phyloP scores from a whole-genome alignment of 2,113 vertebrate species.

The Myxocyprinus asiaticus region DNA sequence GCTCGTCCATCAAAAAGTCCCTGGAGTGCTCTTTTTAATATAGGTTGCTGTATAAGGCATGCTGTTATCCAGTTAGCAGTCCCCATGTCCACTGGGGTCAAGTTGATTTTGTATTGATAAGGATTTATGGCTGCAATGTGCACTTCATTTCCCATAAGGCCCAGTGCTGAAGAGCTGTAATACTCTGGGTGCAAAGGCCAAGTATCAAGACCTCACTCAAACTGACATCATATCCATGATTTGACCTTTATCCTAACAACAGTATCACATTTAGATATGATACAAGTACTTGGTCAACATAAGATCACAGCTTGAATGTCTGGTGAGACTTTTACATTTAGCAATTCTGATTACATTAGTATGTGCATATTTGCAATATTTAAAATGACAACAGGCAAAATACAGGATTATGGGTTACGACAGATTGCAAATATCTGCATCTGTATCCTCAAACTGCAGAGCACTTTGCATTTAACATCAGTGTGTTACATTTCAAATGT shows the following conservation, averaged over 20 bases:
- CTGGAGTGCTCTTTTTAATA: slow-evolving; percentile 10
- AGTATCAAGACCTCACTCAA: background rate
- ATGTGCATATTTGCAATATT: background rate
- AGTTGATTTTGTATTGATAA: slow-evolving; percentile 21
- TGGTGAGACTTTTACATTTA: background rate
- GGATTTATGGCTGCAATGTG: slow-evolving; percentile 1
- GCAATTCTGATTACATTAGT: background rate
- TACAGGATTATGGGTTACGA: no score
- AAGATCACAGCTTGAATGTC: background rate
- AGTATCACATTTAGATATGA: background rate
- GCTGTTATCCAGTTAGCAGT: slow-evolving; percentile 14
- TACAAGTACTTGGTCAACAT: background rate
- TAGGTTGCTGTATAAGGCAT: slow-evolving; percentile 18
- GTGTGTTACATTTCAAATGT: background rate
- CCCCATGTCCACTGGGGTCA: slow-evolving; percentile 1
- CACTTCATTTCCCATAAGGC: slow-evolving; percentile 23
- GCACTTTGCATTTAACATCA: no score
- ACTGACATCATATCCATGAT: background rate
- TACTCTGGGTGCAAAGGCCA: background rate
- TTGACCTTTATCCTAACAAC: slow-evolving; percentile 1
- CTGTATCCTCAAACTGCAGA: no score
- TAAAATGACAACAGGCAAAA: no score
- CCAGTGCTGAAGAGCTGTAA: background rate
- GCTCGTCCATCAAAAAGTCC: slow-evolving; percentile 27
- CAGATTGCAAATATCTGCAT: no score